Percentiles rank a stretch among this genome's conserved stretches.
These are phyloP conservation scores for Drosophila baimaii DNA, from an alignment of 1,140 invertebrate genomes.

Conservation along the genomic window DNA sequence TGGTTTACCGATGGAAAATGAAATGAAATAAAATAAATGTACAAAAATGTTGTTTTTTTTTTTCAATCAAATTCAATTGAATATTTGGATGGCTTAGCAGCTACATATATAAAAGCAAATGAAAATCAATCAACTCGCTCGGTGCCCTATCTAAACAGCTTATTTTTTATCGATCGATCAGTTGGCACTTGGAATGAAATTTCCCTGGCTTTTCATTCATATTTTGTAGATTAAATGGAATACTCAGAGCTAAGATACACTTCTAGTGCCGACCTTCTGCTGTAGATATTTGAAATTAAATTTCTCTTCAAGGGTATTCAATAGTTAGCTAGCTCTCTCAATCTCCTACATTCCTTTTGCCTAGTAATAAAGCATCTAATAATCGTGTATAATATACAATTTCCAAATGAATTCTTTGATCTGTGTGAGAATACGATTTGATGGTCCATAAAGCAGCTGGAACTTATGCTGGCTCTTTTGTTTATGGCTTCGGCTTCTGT, in stretches of 20 bases:
- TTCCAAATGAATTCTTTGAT: constrained; percentile 27
- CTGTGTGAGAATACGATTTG: constrained; percentile 28
- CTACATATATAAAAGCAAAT: constrained; percentile 43
- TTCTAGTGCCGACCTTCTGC: background rate
- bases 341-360: constrained; percentile 7
- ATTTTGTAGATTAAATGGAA: constrained; percentile 4
- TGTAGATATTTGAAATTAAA: background rate
- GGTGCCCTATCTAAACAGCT: constrained; percentile 35
- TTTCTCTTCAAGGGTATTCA: background rate
- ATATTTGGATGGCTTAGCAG: constrained; percentile 39
- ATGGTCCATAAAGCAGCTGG: constrained; percentile 44
- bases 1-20: constrained; percentile 45
- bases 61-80: constrained; percentile 56
- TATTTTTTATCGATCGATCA: constrained; percentile 26
- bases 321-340: background rate
- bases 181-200: constrained; percentile 15
- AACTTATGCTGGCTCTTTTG: constrained; percentile 16
- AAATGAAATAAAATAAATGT: constrained; percentile 53
- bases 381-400: constrained; percentile 1
- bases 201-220: constrained; percentile 4
- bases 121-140: constrained; percentile 45
- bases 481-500: constrained; percentile 26
- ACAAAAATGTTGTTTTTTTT: constrained; percentile 61
- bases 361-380: constrained; percentile 17
- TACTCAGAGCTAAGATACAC: too few relatives aligned